Evolutionary conservation across 2,888 invertebrate genomes (phyloP).

Genomic region (Cataglyphis rosenhaueri): DNA sequence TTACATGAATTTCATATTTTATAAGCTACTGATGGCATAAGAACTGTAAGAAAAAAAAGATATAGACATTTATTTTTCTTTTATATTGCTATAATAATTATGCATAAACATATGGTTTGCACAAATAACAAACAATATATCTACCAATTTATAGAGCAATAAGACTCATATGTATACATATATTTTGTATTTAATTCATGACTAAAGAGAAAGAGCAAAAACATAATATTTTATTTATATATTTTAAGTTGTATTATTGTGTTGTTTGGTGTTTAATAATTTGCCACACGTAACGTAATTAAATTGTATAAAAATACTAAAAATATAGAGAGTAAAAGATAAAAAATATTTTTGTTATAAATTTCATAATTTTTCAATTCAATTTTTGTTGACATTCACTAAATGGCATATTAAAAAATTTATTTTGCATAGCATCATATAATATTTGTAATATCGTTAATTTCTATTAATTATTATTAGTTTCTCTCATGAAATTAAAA

Average conservation of each 20-base stretch:
- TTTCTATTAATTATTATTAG: not conserved
- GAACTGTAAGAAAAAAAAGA: not conserved
- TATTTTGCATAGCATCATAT: not conserved
- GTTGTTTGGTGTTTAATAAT: not conserved
- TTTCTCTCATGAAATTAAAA: not conserved
- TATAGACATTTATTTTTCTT: slow-evolving; percentile 13
- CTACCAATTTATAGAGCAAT: slow-evolving; percentile 8
- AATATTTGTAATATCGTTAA: not conserved
- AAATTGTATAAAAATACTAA: slow-evolving; percentile 63
- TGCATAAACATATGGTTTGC: not conserved
- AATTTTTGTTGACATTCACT: slow-evolving; percentile 5
- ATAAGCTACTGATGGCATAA: not conserved
- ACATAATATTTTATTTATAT: slow-evolving; percentile 60
- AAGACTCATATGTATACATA: not conserved
- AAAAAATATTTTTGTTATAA: slow-evolving; percentile 10
- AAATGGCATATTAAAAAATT: not conserved
- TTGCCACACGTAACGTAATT: slow-evolving; percentile 11
- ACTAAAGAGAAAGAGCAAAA: slow-evolving; percentile 31
- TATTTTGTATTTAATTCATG: slow-evolving; percentile 41
- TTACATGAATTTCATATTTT: slow-evolving; percentile 24
- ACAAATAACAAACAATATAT: not conserved
- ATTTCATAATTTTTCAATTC: not conserved
- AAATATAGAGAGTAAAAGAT: not conserved
- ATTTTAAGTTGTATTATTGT: slow-evolving; percentile 14
- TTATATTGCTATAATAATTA: slow-evolving; percentile 8